These are phyloP conservation scores for Agriopis leucophaearia DNA, from an alignment of 2,888 invertebrate genomes.

Conservation along the genomic window DNA sequence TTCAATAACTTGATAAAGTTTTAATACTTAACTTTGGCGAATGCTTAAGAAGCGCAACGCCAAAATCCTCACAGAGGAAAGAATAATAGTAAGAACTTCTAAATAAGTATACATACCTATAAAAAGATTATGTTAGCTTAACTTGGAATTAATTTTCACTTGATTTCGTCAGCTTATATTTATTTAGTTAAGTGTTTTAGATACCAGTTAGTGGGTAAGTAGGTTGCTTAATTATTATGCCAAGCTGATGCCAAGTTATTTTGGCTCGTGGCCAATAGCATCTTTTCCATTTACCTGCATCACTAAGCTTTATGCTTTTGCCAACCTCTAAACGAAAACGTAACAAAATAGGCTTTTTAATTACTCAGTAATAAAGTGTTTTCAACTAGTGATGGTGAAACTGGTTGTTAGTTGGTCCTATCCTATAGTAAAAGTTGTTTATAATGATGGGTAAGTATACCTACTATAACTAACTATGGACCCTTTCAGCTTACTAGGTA, in stretches of 20 bases:
- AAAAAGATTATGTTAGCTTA: too few relatives aligned
- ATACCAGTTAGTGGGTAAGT: slow-evolving; percentile 34
- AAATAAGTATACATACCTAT: too few relatives aligned
- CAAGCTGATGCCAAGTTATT: slow-evolving; percentile 44
- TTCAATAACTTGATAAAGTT: too few relatives aligned
- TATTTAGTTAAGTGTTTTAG: slow-evolving; percentile 27
- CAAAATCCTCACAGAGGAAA: too few relatives aligned
- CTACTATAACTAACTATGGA: too few relatives aligned
- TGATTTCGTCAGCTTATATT: not conserved
- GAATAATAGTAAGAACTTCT: too few relatives aligned
- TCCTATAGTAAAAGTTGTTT: not conserved
- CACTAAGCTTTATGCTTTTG: slow-evolving; percentile 39
- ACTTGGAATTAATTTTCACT: not conserved
- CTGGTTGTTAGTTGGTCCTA: too few relatives aligned
- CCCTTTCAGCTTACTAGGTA: too few relatives aligned
- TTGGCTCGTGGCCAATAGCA: slow-evolving; percentile 43
- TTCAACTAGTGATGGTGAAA: too few relatives aligned
- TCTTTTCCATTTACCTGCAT: slow-evolving; percentile 45
- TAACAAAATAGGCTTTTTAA: slow-evolving; percentile 13
- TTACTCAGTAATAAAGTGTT: not conserved
- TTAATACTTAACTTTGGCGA: too few relatives aligned
- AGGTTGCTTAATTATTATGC: slow-evolving; percentile 46
- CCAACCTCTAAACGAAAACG: slow-evolving; percentile 28
- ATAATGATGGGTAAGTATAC: too few relatives aligned
- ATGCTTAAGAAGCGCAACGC: too few relatives aligned